Conservation (phyloP, 1,140 invertebrate genomes). For the Hyles euphorbiae region DNA sequence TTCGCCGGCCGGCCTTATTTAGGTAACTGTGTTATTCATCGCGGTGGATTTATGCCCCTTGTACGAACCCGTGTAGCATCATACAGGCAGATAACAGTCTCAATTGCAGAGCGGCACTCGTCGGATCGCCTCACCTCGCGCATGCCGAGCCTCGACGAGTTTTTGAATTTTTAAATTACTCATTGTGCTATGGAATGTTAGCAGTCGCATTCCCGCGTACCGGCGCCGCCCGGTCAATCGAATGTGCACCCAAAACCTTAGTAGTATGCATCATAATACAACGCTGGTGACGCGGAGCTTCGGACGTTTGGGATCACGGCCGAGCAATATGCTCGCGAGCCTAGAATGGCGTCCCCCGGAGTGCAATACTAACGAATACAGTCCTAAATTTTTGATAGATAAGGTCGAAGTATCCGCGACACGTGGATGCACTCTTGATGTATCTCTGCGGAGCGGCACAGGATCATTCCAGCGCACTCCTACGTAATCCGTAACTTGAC, state of each 20-base stretch:
- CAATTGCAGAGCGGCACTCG: conserved; percentile 62
- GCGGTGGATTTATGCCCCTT: conserved; percentile 33
- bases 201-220: conserved; percentile 43
- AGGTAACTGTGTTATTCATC: conserved; percentile 36
- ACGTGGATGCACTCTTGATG: conserved; percentile 41
- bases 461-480: conserved; percentile 42
- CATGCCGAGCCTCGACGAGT: conserved; percentile 64
- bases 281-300: conserved; percentile 22
- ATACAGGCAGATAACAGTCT: conserved; percentile 60
- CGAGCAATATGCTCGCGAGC: conserved; percentile 46
- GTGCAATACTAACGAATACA: conserved; percentile 66
- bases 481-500: conserved; percentile 56
- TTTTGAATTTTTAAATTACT: conserved; percentile 78
- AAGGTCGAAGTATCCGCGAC: conserved; percentile 58
- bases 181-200: conserved; percentile 74
- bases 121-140: conserved; percentile 59
- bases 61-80: conserved; percentile 31
- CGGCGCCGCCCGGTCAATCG: conserved; percentile 31
- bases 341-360: conserved; percentile 58
- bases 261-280: conserved; percentile 52
- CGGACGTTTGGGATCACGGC: conserved; percentile 29
- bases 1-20: conserved; percentile 23
- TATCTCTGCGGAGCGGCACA: conserved; percentile 47
- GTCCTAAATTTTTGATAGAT: conserved; percentile 69
- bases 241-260: conserved; percentile 57